Evolutionary conservation across 2,797 vertebrate genomes (phyloP).

Genomic region (Prunella strophiata): DNA sequence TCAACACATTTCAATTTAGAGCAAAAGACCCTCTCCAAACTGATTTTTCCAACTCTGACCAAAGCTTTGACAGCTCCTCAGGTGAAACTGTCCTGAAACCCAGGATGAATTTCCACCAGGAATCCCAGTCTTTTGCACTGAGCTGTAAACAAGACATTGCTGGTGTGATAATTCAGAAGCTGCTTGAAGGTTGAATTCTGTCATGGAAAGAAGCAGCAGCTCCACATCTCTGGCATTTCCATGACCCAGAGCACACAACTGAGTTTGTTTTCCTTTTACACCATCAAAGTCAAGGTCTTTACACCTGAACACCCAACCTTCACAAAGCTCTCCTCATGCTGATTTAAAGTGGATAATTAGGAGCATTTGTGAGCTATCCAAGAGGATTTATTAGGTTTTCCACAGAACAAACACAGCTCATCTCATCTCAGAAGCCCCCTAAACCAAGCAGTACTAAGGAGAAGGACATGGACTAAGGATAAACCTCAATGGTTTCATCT

Average conservation of each 20-base stretch:
- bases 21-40: background rate
- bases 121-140: background rate
- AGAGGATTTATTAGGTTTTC: background rate
- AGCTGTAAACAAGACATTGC: background rate
- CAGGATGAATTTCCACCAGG: background rate
- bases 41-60: background rate
- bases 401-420: background rate
- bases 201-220: background rate
- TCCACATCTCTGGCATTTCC: background rate
- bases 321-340: background rate
- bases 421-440: background rate
- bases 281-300: background rate
- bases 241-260: background rate
- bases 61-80: background rate
- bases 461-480: background rate
- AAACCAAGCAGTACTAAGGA: background rate
- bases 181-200: background rate
- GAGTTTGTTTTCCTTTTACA: background rate
- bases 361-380: background rate
- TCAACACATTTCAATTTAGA: background rate
- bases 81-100: background rate
- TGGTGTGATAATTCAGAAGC: background rate
- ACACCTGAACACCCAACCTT: background rate
- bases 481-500: background rate
- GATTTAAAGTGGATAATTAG: background rate